A percentile compares a stretch with the other conserved stretches of the same genome.
Conservation (phyloP, 2,797 vertebrate species). For the Pseudocheirus occidentalis region DNA sequence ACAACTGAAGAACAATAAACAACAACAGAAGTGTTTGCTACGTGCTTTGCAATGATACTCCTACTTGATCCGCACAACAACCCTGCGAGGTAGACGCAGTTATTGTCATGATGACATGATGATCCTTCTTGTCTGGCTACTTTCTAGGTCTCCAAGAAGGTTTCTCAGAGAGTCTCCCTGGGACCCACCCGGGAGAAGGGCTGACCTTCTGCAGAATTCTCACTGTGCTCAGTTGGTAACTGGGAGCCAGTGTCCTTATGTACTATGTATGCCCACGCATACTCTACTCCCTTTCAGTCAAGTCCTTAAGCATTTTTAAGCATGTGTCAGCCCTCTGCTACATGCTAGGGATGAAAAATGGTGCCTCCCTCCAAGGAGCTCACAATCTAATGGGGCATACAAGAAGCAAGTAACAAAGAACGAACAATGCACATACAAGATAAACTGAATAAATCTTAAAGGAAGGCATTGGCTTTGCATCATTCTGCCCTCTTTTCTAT, state of each 20-base stretch:
- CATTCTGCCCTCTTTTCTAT: background rate
- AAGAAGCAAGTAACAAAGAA: background rate
- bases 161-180: background rate
- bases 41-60: background rate
- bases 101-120: background rate
- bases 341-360: background rate
- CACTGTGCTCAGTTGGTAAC: background rate
- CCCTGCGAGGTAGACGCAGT: background rate
- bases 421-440: background rate
- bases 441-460: background rate
- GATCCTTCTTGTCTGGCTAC: background rate
- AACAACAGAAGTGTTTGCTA: background rate
- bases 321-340: background rate
- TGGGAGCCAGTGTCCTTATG: background rate
- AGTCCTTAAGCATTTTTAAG: background rate
- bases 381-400: background rate
- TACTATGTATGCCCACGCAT: background rate
- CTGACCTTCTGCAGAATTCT: background rate
- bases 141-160: background rate
- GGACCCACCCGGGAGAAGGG: background rate
- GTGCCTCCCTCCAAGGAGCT: background rate
- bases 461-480: background rate
- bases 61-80: background rate
- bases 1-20: too few species aligned
- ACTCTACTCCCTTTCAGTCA: background rate